Percentiles rank a stretch among this genome's conserved stretches.
Conservation (phyloP, 2,797 vertebrate genomes). For the Zalophus californianus region DNA sequence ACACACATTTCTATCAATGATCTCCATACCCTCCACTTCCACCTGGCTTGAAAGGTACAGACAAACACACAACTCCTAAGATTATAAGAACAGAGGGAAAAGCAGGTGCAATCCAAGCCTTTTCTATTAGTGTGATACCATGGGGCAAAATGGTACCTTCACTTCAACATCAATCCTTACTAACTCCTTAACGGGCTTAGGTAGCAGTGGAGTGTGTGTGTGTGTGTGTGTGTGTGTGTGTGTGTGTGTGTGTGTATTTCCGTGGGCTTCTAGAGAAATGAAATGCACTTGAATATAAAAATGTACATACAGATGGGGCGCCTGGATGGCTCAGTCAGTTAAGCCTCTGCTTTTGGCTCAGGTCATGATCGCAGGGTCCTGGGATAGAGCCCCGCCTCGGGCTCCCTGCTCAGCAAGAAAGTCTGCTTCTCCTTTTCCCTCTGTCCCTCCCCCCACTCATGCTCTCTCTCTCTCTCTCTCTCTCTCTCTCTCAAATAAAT, state of each 20-base stretch:
- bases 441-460: no score
- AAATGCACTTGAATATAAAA: not conserved
- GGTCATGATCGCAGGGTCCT: no score
- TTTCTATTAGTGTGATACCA: not conserved
- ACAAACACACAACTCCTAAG: not conserved
- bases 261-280: not conserved
- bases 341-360: no score
- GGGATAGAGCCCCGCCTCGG: no score
- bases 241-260: not conserved
- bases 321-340: no score
- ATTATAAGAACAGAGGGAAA: not conserved
- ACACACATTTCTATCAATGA: not conserved
- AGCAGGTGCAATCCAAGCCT: not conserved
- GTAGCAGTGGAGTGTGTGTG: not conserved
- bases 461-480: no score
- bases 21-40: not conserved
- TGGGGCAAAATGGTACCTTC: not conserved
- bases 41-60: not conserved
- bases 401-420: no score
- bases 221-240: no score
- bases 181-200: not conserved
- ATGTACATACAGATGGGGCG: not conserved
- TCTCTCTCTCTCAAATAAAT: no score
- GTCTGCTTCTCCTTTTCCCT: no score
- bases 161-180: not conserved